Conservation (phyloP, 2,888 invertebrate genomes). For the Zygaena filipendulae region DNA sequence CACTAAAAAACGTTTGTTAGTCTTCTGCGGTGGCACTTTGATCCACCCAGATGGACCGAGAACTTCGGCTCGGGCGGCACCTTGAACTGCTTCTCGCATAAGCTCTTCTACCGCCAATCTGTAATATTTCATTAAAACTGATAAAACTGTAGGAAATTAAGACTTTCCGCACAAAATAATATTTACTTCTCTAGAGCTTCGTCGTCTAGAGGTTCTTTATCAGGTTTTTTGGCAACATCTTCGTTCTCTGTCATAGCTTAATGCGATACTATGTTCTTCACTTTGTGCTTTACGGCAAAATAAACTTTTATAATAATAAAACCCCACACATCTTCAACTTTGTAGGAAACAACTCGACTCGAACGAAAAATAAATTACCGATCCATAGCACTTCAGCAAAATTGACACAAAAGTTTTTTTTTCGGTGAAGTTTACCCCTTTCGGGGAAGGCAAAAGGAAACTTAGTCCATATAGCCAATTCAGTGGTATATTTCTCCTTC, state of each 20-base stretch:
- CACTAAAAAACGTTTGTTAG: conserved; percentile 64
- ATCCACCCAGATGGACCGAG: conserved; percentile 72
- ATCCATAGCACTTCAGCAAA: too few species aligned
- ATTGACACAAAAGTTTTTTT: too few species aligned
- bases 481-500: too few species aligned
- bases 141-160: conserved; percentile 1
- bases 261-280: too few species aligned
- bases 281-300: too few species aligned
- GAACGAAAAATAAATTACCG: too few species aligned
- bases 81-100: conserved; percentile 68
- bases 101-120: conserved; percentile 71
- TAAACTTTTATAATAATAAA: too few species aligned
- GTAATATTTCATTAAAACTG: conserved; percentile 17
- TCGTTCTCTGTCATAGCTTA: conserved; percentile 63
- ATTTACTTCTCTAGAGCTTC: conserved; percentile 58
- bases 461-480: too few species aligned
- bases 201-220: conserved; percentile 54
- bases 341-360: too few species aligned
- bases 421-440: too few species aligned
- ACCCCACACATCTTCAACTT: conserved; percentile 20
- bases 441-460: too few species aligned
- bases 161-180: conserved; percentile 3
- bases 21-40: conserved; percentile 52
- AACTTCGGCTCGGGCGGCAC: conserved; percentile 68
- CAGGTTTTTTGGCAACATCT: conserved; percentile 48